These are phyloP conservation scores for Paracyclopina nana DNA, from an alignment of 1,140 invertebrate species.

Conservation along the genomic window DNA sequence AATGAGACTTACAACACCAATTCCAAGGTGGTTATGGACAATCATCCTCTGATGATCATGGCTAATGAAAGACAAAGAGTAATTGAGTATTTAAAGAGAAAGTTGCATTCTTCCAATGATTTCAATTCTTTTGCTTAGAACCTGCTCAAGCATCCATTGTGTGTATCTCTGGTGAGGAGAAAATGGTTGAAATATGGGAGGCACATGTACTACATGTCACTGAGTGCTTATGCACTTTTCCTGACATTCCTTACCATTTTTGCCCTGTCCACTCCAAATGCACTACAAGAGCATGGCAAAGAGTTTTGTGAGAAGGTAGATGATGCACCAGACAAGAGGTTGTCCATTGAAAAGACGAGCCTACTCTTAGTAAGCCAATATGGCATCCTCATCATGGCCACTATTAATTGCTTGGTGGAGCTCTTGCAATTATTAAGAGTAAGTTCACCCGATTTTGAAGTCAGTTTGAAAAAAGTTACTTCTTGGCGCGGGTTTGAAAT, in stretches of 20 bases:
- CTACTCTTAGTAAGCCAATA: too few relatives aligned
- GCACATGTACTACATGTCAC: constrained; percentile 32
- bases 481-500: too few relatives aligned
- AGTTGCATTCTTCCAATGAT: background rate
- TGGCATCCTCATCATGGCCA: too few relatives aligned
- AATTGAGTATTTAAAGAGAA: background rate
- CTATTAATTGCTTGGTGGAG: too few relatives aligned
- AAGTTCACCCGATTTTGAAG: too few relatives aligned
- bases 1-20: constrained; percentile 22
- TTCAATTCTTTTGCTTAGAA: constrained; percentile 22
- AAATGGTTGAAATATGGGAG: constrained; percentile 32
- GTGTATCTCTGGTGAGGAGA: constrained; percentile 28
- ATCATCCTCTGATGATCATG: constrained; percentile 34
- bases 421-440: too few relatives aligned
- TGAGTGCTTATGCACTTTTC: constrained; percentile 31
- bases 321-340: too few relatives aligned
- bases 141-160: constrained; percentile 31
- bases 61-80: constrained; percentile 23
- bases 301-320: too few relatives aligned
- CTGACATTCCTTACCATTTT: constrained; percentile 30
- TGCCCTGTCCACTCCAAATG: background rate
- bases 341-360: too few relatives aligned
- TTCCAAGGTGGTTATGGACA: constrained; percentile 28
- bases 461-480: too few relatives aligned
- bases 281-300: too few relatives aligned